phyloP scores from a whole-genome alignment of 2,888 invertebrate species.

The Chymomyza fuscimana region DNA sequence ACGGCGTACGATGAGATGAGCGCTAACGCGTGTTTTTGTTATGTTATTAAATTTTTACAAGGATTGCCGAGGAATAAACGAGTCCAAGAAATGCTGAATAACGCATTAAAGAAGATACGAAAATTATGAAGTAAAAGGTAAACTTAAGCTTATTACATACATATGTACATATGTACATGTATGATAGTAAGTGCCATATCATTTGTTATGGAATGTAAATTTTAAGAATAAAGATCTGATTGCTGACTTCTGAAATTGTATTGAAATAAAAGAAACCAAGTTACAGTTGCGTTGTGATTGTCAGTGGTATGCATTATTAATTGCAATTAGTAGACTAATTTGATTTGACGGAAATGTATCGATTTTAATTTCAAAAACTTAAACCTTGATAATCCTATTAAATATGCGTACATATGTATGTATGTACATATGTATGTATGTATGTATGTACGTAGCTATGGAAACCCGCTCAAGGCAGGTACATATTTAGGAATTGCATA shows the following conservation, averaged over 20 bases:
- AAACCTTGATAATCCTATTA: background rate
- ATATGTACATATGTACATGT: too few species aligned
- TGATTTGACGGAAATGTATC: constrained; percentile 56
- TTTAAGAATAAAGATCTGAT: too few species aligned
- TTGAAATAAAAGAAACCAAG: too few species aligned
- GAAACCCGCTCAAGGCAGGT: too few species aligned
- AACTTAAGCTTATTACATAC: too few species aligned
- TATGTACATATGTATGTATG: background rate
- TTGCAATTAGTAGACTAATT: constrained; percentile 48
- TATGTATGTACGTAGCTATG: background rate
- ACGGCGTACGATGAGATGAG: constrained; percentile 21
- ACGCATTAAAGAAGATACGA: background rate
- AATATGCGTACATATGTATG: background rate
- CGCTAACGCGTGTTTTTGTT: constrained; percentile 38
- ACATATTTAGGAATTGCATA: background rate
- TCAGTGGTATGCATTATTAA: constrained; percentile 39
- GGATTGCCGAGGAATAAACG: constrained; percentile 51
- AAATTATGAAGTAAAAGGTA: background rate
- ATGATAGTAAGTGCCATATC: too few species aligned
- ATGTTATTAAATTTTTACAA: constrained; percentile 61
- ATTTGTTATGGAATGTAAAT: too few species aligned
- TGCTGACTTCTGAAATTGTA: too few species aligned
- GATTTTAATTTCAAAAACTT: constrained; percentile 45
- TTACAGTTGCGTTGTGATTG: constrained; percentile 25
- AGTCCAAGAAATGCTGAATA: constrained; percentile 23